Base-by-base conservation (phyloP, 2,888 invertebrate species). In the Caenorhabditis doughertyi region DNA sequence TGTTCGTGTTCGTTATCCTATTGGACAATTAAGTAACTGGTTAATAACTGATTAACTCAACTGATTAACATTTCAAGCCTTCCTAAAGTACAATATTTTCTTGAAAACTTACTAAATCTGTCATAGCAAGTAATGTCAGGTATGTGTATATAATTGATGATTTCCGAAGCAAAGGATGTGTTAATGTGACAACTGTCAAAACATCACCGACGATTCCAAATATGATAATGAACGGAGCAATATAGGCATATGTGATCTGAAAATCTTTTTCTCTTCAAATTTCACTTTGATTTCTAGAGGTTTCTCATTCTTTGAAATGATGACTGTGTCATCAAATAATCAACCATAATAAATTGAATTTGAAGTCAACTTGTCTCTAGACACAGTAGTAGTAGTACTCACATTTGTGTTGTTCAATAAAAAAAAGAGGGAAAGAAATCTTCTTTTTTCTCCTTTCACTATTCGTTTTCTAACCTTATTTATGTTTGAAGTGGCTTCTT, bases 171-270 rank as follows among this genome's bases (percentile, higher is more conserved):
- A 92, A 91, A 0, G 93, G 93, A 80, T 93, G 90, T 0, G 93
- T 93, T 39, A 93, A 90, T 11, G 93, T 93, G 67, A 92, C 91
- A 21, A 93, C 91, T 71, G 93, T 93, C 49, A 93, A 89, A 29
- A 93, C 84, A 85, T 93, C 93, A 8, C 93, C 93, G 25, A 93
- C 84, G 4, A 93, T 90, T 35, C 93, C 93, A 53, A 93, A 89
- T 2, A 89, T 92, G 56, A 93, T 92, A 77, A 93, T 93, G 21
- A 92, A 87, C 0, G 93, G 93, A 7, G 92, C 92, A 27, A 93
- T 91, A 67, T 93, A 91, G 35, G 90, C 92, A 84, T 93, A 93
- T 23, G 92, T 92, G 51, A 92, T 88, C 83, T 88, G 68, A 72
- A 90, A 68, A 4, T 55, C 16, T 13, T 56, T 58, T n/a, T 42